Evolutionary conservation across 2,888 invertebrate species (phyloP).

Genomic region (Steinernema scapterisci): DNA sequence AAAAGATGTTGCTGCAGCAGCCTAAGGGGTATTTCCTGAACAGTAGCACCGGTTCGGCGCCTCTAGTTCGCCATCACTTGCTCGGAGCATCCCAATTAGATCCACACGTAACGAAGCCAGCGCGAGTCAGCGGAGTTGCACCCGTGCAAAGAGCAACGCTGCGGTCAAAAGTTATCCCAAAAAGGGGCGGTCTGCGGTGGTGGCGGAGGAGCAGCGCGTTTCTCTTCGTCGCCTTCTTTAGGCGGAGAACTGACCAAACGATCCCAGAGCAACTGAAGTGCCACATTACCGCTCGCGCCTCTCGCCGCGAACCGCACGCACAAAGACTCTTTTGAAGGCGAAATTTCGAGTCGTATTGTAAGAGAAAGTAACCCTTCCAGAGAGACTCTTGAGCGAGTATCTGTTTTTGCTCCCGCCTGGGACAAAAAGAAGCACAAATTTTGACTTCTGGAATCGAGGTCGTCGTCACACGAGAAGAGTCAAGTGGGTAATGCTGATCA

Average conservation of each 20-base stretch:
- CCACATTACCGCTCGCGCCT: no score
- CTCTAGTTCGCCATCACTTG: no score
- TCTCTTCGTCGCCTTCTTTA: no score
- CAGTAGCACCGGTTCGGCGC: neutral
- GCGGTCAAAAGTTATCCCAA: no score
- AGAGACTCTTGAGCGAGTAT: neutral
- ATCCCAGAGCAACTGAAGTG: no score
- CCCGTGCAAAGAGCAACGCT: no score
- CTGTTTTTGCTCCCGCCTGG: neutral
- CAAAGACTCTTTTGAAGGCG: neutral
- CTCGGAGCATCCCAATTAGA: no score
- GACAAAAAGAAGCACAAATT: slow-evolving; percentile 8
- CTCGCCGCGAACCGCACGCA: neutral
- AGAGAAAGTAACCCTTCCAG: neutral
- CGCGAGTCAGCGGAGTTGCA: no score
- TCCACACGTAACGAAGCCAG: no score
- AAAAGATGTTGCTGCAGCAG: neutral
- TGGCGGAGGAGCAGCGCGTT: no score
- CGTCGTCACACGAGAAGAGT: neutral
- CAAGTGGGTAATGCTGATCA: slow-evolving; percentile 5
- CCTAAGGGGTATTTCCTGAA: slow-evolving; percentile 22
- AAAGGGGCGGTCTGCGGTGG: no score
- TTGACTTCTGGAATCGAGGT: neutral
- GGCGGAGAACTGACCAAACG: no score
- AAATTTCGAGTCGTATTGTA: neutral